These are phyloP conservation scores for Harlomillsia oculata DNA, from an alignment of 1,140 invertebrate species.

Conservation along the genomic window DNA sequence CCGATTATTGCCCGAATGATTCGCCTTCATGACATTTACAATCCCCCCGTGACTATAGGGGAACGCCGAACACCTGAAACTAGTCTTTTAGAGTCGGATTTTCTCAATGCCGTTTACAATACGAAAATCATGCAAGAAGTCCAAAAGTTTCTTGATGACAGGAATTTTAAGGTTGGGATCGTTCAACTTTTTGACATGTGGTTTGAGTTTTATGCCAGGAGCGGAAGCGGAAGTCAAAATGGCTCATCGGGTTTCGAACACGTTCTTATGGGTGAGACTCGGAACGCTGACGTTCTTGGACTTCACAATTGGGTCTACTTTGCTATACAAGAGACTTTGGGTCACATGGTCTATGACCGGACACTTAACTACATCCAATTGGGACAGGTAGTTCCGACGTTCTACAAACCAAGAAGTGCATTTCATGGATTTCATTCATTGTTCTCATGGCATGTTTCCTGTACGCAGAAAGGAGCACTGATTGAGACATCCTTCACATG, in stretches of 20 bases:
- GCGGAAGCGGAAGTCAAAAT: neutral
- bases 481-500: constrained; percentile 64
- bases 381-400: constrained; percentile 12
- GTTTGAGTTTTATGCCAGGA: constrained; percentile 31
- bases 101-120: constrained; percentile 43
- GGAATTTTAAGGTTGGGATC: constrained; percentile 36
- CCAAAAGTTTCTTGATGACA: constrained; percentile 40
- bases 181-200: constrained; percentile 26
- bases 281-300: constrained; percentile 39
- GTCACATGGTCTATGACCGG: constrained; percentile 17
- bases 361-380: neutral
- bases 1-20: constrained; percentile 21
- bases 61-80: constrained; percentile 43
- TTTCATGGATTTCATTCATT: no score
- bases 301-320: constrained; percentile 44
- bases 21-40: constrained; percentile 34
- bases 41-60: constrained; percentile 35
- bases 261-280: constrained; percentile 42
- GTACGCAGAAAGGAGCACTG: constrained; percentile 61
- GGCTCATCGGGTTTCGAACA: constrained; percentile 43
- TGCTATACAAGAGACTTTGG: constrained; percentile 37
- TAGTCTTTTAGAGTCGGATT: constrained; percentile 41
- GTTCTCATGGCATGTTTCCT: no score
- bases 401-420: no score
- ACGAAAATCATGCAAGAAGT: constrained; percentile 45